phyloP scores from a whole-genome alignment of 92 coral and sea anemone species.

The Zoanthus sansibaricus region DNA sequence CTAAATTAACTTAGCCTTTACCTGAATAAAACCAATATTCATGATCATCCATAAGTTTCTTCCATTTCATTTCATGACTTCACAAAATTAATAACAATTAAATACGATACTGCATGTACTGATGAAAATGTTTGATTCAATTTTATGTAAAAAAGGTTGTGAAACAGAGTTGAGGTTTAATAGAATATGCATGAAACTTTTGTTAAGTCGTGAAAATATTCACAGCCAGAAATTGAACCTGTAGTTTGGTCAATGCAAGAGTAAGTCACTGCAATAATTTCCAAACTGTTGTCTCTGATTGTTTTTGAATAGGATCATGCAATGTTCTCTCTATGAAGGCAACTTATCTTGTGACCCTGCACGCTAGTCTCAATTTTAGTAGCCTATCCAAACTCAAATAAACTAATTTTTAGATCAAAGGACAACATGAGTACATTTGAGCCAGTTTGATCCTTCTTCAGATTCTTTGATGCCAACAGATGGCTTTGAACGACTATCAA shows the following conservation, averaged over 20 bases:
- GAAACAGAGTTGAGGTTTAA: too few species aligned
- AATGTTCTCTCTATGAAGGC: background rate
- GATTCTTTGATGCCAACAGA: conserved; percentile 7
- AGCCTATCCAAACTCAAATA: conserved; percentile 46
- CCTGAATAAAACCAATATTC: background rate
- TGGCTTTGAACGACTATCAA: conserved; percentile 3
- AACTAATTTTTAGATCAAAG: conserved; percentile 51
- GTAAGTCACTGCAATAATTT: too few species aligned
- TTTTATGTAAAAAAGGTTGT: background rate
- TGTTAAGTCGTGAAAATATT: too few species aligned
- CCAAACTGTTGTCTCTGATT: too few species aligned
- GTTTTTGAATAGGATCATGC: background rate
- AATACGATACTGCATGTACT: background rate
- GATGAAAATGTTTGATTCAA: background rate
- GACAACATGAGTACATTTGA: conserved; percentile 10
- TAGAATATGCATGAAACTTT: too few species aligned
- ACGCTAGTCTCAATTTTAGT: background rate
- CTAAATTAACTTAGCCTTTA: background rate
- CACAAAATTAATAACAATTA: background rate
- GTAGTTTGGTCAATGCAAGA: too few species aligned
- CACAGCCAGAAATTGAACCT: too few species aligned
- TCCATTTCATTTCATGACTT: too few species aligned
- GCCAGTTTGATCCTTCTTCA: conserved; percentile 47
- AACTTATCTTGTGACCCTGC: background rate
- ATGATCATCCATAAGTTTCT: too few species aligned